Evolutionary conservation across 2,113 vertebrate genomes (phyloP), one percentile per base, ranked within the genome.

Genomic region (Formicarius rufipectus): DNA sequence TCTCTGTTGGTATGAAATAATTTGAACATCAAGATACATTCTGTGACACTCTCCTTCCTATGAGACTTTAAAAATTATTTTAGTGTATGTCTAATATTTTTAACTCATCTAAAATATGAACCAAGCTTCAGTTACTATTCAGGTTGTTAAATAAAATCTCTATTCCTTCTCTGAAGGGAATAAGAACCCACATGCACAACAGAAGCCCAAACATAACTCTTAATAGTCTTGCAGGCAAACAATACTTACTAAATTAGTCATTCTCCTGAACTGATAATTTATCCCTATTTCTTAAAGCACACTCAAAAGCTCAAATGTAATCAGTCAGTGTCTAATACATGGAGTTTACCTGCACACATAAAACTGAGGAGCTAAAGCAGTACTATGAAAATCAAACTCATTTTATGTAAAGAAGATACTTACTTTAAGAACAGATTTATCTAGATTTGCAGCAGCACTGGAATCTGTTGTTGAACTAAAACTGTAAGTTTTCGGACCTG

Each of bases 401-500:
- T 64, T 91, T 74, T 33, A 73, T 2, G 10, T 39, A 45, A 72
- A 62, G 47, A 85, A 72, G 14, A 95, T 78, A 97, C 97, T 98
- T 62, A 98, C 99, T 97, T 99, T 99, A 67, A 99, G 99, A 95
- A 99, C 95, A 39, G 99, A 99, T 95, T 99, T 99, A 98, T 99
- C 99, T 42, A 97, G 79, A 95, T 90, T 98, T 87, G 98, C 96
- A 75, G 98, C 97, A 68, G 97, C 97, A 74, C 96, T 87, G 27
- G 98, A 97, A 95, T 99, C 99, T 56, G 97, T 97, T 87, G 98
- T 87, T 44, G 98, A 98, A 76, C 98, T 98, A 96, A 99, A 99
- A 97, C 98, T 99, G 96, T 99, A 99, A 25, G 99, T 99, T 97
- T 99, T 99, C 5, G 99, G 99, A 96, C 98, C 99, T 99, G 97